phyloP scores from a whole-genome alignment of 2,888 invertebrate species.

The Microctonus aethiopoides region DNA sequence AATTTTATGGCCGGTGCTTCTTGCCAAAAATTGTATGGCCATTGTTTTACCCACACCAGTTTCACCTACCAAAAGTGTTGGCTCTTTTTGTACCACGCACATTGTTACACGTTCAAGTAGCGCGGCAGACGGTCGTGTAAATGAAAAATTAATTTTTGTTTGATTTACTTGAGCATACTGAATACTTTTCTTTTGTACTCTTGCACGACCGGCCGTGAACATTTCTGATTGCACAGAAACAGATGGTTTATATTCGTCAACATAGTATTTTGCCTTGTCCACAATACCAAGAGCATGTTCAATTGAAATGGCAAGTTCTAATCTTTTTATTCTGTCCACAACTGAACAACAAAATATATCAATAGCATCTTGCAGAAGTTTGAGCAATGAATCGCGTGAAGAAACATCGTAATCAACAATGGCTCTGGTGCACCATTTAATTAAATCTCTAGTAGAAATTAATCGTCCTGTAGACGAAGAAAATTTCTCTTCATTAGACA shows the following conservation, averaged over 20 bases:
- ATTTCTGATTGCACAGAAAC: slow-evolving; percentile 71
- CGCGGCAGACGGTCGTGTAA: slow-evolving; percentile 83
- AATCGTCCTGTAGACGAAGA: slow-evolving; percentile 71
- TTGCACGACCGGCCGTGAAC: slow-evolving; percentile 80
- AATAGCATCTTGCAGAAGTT: slow-evolving; percentile 87
- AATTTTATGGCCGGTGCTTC: slow-evolving; percentile 84
- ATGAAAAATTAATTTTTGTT: slow-evolving; percentile 75
- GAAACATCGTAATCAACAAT: slow-evolving; percentile 79
- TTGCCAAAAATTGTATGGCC: slow-evolving; percentile 90
- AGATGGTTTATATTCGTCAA: slow-evolving; percentile 81
- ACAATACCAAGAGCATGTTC: slow-evolving; percentile 85
- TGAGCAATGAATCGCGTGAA: slow-evolving; percentile 75
- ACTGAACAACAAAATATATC: slow-evolving; percentile 91
- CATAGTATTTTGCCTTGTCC: slow-evolving; percentile 84
- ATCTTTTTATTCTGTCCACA: slow-evolving; percentile 71
- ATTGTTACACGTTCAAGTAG: slow-evolving; percentile 90
- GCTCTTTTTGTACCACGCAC: slow-evolving; percentile 85
- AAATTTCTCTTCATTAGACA: slow-evolving; percentile 60
- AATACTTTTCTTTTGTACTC: slow-evolving; percentile 50
- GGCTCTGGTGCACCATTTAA: slow-evolving; percentile 90
- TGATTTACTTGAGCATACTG: slow-evolving; percentile 60
- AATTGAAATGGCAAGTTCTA: slow-evolving; percentile 78
- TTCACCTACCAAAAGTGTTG: slow-evolving; percentile 95
- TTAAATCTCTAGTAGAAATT: slow-evolving; percentile 87
- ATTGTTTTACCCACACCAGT: slow-evolving; percentile 99